Evolutionary conservation across 2,888 invertebrate genomes (phyloP).

Genomic region (Agrochola litura): DNA sequence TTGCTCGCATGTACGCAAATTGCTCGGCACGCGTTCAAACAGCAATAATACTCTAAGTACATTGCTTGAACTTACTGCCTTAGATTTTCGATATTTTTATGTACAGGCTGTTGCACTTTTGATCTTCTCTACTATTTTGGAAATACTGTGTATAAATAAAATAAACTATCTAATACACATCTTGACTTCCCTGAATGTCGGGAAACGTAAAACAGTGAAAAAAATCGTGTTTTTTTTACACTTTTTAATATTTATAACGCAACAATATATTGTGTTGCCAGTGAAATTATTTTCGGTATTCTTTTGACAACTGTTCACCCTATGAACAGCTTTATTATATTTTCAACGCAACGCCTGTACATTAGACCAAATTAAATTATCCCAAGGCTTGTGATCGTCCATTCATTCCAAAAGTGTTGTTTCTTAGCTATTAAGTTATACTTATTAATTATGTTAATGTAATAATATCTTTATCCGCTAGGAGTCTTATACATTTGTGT

Average conservation of each 20-base stretch:
- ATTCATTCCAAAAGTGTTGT: slow-evolving; percentile 86
- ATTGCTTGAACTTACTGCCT: slow-evolving; percentile 64
- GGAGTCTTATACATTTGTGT: slow-evolving; percentile 53
- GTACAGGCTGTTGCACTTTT: slow-evolving; percentile 51
- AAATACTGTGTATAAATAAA: slow-evolving; percentile 17
- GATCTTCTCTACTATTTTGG: slow-evolving; percentile 12
- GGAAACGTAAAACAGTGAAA: background rate
- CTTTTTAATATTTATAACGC: background rate
- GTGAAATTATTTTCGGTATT: slow-evolving; percentile 1
- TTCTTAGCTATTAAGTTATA: slow-evolving; percentile 70
- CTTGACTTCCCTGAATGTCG: background rate
- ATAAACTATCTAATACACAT: background rate
- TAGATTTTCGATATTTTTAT: slow-evolving; percentile 58
- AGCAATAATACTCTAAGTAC: slow-evolving; percentile 66
- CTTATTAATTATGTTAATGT: slow-evolving; percentile 58
- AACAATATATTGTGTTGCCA: slow-evolving; percentile 22
- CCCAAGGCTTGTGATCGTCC: slow-evolving; percentile 85
- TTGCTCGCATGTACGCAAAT: slow-evolving; percentile 24
- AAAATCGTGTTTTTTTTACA: background rate
- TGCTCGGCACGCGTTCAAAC: slow-evolving; percentile 12
- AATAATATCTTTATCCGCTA: slow-evolving; percentile 58
- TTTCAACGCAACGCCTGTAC: slow-evolving; percentile 44
- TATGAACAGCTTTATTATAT: background rate
- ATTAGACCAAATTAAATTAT: slow-evolving; percentile 61
- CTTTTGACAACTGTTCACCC: slow-evolving; percentile 37